These are phyloP conservation scores for Melinopterus prodromus DNA, from an alignment of 2,888 invertebrate genomes.

Conservation along the genomic window DNA sequence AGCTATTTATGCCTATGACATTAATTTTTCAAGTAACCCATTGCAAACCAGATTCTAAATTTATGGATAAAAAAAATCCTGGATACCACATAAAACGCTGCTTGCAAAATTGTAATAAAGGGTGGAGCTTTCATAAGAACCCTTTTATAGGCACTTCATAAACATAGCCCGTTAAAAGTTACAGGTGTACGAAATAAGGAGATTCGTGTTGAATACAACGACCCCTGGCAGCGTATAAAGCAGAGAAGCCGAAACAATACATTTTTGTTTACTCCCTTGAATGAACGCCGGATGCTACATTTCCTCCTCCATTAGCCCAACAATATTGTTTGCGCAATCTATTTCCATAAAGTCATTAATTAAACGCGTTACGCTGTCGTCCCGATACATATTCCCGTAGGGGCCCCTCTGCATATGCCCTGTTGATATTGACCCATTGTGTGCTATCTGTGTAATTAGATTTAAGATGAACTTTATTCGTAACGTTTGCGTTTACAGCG, in stretches of 20 bases:
- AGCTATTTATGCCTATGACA: too few species aligned
- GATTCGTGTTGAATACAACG: background rate
- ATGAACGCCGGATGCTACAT: background rate
- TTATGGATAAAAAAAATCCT: too few species aligned
- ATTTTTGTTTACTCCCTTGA: background rate
- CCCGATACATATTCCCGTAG: background rate
- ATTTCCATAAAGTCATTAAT: slow-evolving; percentile 4
- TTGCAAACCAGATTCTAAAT: too few species aligned
- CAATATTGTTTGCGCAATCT: slow-evolving; percentile 4
- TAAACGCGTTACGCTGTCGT: background rate
- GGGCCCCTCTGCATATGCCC: background rate
- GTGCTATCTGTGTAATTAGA: background rate
- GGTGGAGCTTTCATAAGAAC: background rate
- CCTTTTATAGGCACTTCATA: background rate
- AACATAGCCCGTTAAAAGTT: background rate
- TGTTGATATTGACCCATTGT: background rate
- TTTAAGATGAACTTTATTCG: background rate
- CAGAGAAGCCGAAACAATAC: background rate
- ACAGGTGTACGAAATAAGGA: background rate
- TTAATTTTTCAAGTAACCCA: too few species aligned
- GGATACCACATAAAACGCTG: background rate
- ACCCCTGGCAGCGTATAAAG: background rate
- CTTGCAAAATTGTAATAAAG: background rate
- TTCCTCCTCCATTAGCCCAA: background rate
- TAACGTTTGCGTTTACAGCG: background rate